Evolutionary conservation across 1,140 invertebrate species (phyloP), one percentile per base, ranked within the genome.

Genomic region (Drosophila guanche): DNA sequence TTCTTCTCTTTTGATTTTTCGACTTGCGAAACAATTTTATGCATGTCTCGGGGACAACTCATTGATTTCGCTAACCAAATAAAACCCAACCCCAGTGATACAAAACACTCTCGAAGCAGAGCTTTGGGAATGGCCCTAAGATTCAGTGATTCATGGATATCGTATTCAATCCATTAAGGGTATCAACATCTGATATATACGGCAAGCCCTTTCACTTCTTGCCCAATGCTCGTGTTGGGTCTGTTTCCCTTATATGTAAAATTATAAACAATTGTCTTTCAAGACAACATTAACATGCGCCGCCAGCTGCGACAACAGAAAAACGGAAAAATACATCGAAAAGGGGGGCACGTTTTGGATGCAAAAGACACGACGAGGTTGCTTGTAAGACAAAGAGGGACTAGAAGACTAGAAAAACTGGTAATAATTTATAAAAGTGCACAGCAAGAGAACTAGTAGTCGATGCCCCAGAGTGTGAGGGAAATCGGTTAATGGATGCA

Each of bases 401-500:
- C 79, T 72, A 84, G 79, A 84, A 84, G 58, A 84, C 79, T 72
- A 84, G 79, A 84, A 84, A 84, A 84, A 84, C 79, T 84, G 66
- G 79, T 50, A 25, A 51, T 62, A 54, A 51, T 22, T 20, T 20
- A 20, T 20, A 20, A 51, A 53, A 79, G 53, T 53, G 40, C 51
- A 77, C 5, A 54, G 22, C 65, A 45, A 27, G 5, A 37, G 33
- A 37, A 37, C 33, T 12, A 37, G 33, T 37, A 3, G 33, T 37
- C 33, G 10, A 37, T 37, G 29, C 29, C 29, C 33, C 10, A 12
- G 10, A 37, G 33, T 12, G 33, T 4, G 33, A 37, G 33, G 4
- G 16, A 22, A 51, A 57, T 23, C 14, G 29, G 27, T 37, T 37
- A 16, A 52, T 48, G 52, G 41, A 58, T 53, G 69, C 53, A 54